phyloP scores from a whole-genome alignment of 2,113 vertebrate genomes.

The Malurus alboscapulatus region DNA sequence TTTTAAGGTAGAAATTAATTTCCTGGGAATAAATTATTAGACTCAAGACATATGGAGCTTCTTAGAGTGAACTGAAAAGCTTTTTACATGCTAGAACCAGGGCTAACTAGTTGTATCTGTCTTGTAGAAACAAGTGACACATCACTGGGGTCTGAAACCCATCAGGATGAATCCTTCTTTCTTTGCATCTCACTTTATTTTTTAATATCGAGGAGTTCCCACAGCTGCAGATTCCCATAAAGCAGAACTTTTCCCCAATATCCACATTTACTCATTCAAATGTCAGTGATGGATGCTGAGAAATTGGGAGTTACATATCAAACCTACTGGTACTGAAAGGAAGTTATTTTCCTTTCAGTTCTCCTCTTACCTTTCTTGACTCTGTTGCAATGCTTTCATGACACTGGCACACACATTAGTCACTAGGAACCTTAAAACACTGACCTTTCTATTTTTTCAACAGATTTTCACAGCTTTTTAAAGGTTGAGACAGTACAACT shows the following conservation, averaged over 20 bases:
- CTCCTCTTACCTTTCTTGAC: background rate
- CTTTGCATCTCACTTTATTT: background rate
- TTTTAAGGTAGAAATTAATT: conserved; percentile 48
- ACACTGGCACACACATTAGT: background rate
- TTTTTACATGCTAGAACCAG: background rate
- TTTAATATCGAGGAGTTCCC: background rate
- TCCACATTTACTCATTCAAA: background rate
- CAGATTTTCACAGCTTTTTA: background rate
- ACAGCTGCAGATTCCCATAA: background rate
- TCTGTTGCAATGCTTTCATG: background rate
- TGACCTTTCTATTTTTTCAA: background rate
- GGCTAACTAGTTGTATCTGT: background rate
- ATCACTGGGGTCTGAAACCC: background rate
- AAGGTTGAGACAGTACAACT: background rate
- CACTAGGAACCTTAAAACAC: background rate
- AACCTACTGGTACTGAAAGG: conserved; percentile 3
- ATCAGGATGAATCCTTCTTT: background rate
- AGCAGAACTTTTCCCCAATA: background rate
- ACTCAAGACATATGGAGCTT: conserved; percentile 2
- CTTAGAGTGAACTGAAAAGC: conserved; percentile 11
- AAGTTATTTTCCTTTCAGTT: background rate
- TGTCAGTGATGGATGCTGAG: background rate
- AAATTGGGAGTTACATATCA: background rate
- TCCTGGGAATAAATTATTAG: conserved; percentile 44
- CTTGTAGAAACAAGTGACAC: background rate